Evolutionary conservation across 2,888 invertebrate species (phyloP), one percentile per base, ranked within the genome.

Genomic region (Calliscelio sp.): DNA sequence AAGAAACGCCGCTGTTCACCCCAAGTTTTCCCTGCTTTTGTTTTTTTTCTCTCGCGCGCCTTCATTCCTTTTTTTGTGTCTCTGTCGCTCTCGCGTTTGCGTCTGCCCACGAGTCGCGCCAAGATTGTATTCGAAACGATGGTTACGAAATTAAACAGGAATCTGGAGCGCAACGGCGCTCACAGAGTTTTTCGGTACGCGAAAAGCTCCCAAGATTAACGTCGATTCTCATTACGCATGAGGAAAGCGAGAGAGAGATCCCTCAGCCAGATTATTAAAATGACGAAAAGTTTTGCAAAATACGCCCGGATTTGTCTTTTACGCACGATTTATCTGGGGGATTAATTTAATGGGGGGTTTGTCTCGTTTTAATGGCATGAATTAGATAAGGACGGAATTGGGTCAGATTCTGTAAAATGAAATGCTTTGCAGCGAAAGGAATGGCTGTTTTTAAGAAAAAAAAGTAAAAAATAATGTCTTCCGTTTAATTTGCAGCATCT

Each of bases 71-170:
- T 63, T 25, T 46, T 49, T 41, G 32, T 32, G 35, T 51, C 35
- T 46, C n/a, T 28, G 20, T 35, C 55, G n/a, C n/a, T 32, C 10
- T 11, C 25, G 16, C 61, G 22, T 38, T 7, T 5, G 25, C 44
- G 25, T 80, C 80, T 73, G 71, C 46, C 57, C 65, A 24, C 68
- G 41, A 63, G 74, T 49, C 44, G 63, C 63, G 78, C 66, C 73
- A 66, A 78, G 51, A 65, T 61, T 44, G 66, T 22, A 49, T 32
- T 32, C 46, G 53, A 68, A 68, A 63, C 65, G 63, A 11, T 22
- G 74, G 63, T 70, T 79, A 84, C 75, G 53, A 80, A 84, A 84
- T 84, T 79, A 84, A 84, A 74, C 79, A 63, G 28, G 75, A 84
- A 84, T 80, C 74, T 84, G 74, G 83, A 74, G 61, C 77, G 70